Evolutionary conservation across 92 coral and sea anemone genomes (phyloP), one percentile per base, ranked within the genome.

Genomic region (Porites evermanni): DNA sequence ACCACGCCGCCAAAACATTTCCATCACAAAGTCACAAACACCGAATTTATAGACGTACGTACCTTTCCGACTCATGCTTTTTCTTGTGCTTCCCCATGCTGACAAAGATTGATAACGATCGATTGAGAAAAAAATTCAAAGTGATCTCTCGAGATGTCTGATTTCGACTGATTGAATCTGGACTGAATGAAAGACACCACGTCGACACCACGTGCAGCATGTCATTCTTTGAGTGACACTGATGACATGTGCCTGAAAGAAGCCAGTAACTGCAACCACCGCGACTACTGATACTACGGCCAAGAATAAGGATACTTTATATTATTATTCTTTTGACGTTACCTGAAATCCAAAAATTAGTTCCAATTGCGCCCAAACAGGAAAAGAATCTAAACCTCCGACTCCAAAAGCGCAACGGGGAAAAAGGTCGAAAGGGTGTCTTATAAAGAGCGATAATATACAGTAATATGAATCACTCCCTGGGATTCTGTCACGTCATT

Each of bases 1-100:
- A 75, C 79, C 79, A 75, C 79, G 79, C 79, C 79, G 67, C 79
- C 79, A 75, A 56, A 75, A 75, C 73, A 75, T 75, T 75, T 75
- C 67, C 79, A 58, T 56, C 79, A 56, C 79, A 75, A 75, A 54
- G 66, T 68, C 73, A 68, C 73, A 68, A 26, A 68, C 29, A 66
- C 70, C 19, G 70, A 66, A 66, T 66, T 66, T 66, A 66, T 66
- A 66, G 78, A 74, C 64, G 78, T 53, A 74, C 64, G 14, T 54
- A 56, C 66, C 79, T 68, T 20, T 68, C 61, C 61, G 77, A 29
- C 77, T 73, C 77, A 73, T 73, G 77, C 77, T 73, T 73, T 16
- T 73, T 73, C 77, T 73, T 73, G 77, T 73, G 77, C 61, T 73
- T 73, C 63, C 77, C 61, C 77, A 52, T 73, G 77, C 77, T 73